Base-by-base conservation (phyloP, 2,797 vertebrate species). In the Mus minutoides region DNA sequence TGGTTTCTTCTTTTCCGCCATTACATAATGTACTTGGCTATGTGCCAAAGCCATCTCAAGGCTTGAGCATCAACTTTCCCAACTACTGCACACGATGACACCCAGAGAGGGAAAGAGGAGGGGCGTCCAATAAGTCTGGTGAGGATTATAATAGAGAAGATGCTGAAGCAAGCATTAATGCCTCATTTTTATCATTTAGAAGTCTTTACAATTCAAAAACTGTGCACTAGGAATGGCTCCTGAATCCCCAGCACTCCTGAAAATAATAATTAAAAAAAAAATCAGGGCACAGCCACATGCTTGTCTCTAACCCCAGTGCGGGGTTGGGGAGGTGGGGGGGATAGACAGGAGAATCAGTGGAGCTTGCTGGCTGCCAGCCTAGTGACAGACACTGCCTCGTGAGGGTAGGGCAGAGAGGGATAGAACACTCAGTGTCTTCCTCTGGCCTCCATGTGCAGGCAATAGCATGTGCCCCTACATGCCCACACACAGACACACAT, bases 1-100 rank as follows among this genome's bases (percentile, higher is more conserved):
- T 54, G 67, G 82, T 88, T 91, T 93, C 90, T 75, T 94, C 92
- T 88, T 93, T 40, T 69, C 52, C 54, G 52, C 13, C 34, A 69
- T 37, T 56, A 73, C 85, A 46, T 12, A 77, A 34, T 69, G 88
- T 52, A 76, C 52, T n/a, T 75, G 4, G 21, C 22, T 91, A 80
- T 56, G 7, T 11, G 60, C 40, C 71, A 78, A 87, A 92, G 86
- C 2, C 84, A 95, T 71, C 85, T 93, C n/a, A 56, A 62, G 73
- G 54, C 52, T 83, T 77, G 86, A 64, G 88, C 26, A 93, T 34
- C 71, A 82, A 34, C 4, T 90, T 87, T 31, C 60, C 17, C 7
- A 24, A 62, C 46, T 87, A 60, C 3, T 40, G 7, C 54, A 77
- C 13, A 43, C 16, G 40, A 13, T 49, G 43, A 91, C 40, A 13